A percentile compares a stretch with the other conserved stretches of the same genome.
phyloP scores from a whole-genome alignment of 2,888 invertebrate genomes.

The Galeopsomyia nigrocyanea region DNA sequence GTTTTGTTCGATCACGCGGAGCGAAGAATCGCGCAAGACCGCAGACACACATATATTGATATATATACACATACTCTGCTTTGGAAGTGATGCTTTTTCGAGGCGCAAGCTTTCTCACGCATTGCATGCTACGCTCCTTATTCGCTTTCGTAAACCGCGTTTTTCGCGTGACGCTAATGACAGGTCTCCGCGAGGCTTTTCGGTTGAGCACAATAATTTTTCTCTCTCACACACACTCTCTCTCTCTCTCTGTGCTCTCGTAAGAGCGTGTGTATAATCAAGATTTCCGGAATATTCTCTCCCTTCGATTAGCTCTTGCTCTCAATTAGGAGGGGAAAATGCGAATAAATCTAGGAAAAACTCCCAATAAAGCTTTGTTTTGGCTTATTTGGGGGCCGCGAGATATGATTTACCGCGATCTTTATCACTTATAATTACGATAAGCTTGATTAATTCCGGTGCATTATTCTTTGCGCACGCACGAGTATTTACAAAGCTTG shows the following conservation, averaged over 20 bases:
- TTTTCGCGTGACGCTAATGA: constrained; percentile 25
- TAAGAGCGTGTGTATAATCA: no score
- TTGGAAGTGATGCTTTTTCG: constrained; percentile 15
- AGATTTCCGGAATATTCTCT: not conserved
- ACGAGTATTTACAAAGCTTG: no score
- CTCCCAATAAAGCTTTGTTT: no score
- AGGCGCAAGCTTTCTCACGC: constrained; percentile 30
- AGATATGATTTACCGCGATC: no score
- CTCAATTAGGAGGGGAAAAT: not conserved
- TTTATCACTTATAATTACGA: no score
- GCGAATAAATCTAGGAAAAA: no score
- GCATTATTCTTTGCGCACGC: no score
- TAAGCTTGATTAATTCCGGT: no score
- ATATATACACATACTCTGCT: not conserved
- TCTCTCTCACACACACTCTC: not conserved
- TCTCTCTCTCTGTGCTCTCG: not conserved
- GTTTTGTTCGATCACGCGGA: no score
- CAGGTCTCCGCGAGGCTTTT: constrained; percentile 9
- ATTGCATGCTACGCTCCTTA: not conserved
- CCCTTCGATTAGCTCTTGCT: not conserved
- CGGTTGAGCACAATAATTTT: not conserved
- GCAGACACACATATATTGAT: no score
- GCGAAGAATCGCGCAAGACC: no score
- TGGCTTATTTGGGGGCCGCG: no score
- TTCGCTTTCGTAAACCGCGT: constrained; percentile 1